Evolutionary conservation across 2,113 vertebrate species (phyloP).

Genomic region (Dissostichus mawsoni): DNA sequence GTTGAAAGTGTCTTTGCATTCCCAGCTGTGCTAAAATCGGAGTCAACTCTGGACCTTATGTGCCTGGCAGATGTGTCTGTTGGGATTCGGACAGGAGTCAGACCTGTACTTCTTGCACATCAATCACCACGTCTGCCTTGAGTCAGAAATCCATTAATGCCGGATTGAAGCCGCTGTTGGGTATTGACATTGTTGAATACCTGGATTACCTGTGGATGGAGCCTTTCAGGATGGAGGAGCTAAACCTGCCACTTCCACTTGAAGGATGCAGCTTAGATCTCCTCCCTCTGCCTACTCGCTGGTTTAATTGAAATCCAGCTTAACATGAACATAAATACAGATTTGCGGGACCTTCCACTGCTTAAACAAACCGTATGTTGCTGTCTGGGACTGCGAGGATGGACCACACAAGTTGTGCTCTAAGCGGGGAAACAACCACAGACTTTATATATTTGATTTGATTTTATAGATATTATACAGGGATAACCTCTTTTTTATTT

Average conservation of each 20-base stretch:
- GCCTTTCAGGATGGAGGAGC: background rate
- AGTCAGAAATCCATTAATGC: background rate
- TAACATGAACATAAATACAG: constrained; percentile 8
- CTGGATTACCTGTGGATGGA: constrained; percentile 25
- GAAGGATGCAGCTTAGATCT: background rate
- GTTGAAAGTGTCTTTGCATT: background rate
- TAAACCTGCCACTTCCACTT: background rate
- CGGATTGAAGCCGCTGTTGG: constrained; percentile 1
- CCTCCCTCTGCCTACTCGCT: background rate
- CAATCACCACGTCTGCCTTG: constrained; percentile 22
- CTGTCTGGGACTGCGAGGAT: constrained; percentile 14
- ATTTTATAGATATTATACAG: constrained; percentile 47
- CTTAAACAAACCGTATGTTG: constrained; percentile 12
- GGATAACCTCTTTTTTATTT: constrained; percentile 27
- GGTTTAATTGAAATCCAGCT: constrained; percentile 24
- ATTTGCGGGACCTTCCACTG: constrained; percentile 5
- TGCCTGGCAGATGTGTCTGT: background rate
- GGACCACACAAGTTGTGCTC: constrained; percentile 49
- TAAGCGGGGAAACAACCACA: constrained; percentile 68
- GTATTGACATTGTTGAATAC: background rate
- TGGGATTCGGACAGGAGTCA: background rate
- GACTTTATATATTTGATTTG: constrained; percentile 39
- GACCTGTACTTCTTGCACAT: background rate
- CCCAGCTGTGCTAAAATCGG: background rate
- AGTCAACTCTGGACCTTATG: background rate